A percentile compares a stretch with the other conserved stretches of the same genome.
Evolutionary conservation across 2,888 invertebrate genomes (phyloP).

Genomic region (Drosophila stalkeri): DNA sequence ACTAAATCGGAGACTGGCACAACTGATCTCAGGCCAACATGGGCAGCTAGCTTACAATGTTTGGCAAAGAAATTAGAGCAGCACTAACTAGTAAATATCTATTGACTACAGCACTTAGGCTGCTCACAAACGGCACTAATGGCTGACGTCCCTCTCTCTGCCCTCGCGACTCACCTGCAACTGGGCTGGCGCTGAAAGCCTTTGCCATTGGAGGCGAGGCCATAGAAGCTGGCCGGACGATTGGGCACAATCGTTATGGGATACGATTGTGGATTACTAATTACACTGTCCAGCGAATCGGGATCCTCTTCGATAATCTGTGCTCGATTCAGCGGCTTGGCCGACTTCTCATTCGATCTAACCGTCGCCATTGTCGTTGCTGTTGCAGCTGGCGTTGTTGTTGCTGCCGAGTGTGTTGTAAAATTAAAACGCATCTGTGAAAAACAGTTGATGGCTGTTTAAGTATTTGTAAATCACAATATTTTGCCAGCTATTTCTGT

Average conservation of each 20-base stretch:
- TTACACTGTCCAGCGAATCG: conserved; percentile 84
- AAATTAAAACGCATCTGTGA: conserved; percentile 75
- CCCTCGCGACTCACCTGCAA: conserved; percentile 78
- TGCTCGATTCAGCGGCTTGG: conserved; percentile 71
- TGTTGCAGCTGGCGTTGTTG: conserved; percentile 17
- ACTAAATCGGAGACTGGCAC: conserved; percentile 42
- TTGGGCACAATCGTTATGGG: conserved; percentile 85
- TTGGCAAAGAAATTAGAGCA: conserved; percentile 61
- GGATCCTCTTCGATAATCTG: conserved; percentile 84
- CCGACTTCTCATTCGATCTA: conserved; percentile 45
- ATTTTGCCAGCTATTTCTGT: conserved; percentile 15
- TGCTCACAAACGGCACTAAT: conserved; percentile 37
- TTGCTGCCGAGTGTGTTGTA: conserved; percentile 54
- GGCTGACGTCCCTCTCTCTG: neutral
- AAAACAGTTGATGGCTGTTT: conserved; percentile 32
- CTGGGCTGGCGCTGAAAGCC: conserved; percentile 82
- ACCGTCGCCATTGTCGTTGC: conserved; percentile 19
- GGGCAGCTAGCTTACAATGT: conserved; percentile 24
- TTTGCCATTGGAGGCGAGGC: conserved; percentile 80
- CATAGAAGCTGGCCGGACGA: conserved; percentile 83
- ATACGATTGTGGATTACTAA: conserved; percentile 84
- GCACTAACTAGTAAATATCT: conserved; percentile 46
- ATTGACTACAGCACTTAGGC: conserved; percentile 57
- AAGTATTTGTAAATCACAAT: conserved; percentile 11
- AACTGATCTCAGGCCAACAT: conserved; percentile 47